Evolutionary conservation across 2,797 vertebrate species (phyloP).

Genomic region (Acanthornis magna): DNA sequence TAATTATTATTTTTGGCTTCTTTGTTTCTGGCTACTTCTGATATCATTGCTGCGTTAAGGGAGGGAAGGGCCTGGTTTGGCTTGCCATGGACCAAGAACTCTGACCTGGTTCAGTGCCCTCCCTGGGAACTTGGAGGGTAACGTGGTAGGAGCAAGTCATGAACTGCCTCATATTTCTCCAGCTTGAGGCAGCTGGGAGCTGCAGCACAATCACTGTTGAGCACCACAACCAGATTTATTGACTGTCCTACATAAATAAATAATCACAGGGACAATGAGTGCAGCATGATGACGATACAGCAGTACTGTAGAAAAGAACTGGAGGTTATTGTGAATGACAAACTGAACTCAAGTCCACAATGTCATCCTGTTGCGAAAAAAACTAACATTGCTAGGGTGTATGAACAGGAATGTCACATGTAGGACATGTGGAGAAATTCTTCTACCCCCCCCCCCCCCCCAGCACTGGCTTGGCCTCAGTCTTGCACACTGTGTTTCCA

Average conservation of each 20-base stretch:
- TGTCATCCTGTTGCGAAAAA: conserved; percentile 61
- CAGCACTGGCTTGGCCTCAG: background rate
- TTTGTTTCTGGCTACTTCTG: background rate
- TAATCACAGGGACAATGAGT: conserved; percentile 33
- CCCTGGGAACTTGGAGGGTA: conserved; percentile 6
- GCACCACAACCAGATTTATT: conserved; percentile 8
- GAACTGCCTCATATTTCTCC: background rate
- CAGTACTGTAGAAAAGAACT: conserved; percentile 4
- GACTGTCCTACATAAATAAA: conserved; percentile 36
- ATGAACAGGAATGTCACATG: conserved; percentile 30
- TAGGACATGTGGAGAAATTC: conserved; percentile 16
- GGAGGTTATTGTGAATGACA: conserved; percentile 39
- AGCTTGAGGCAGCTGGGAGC: background rate
- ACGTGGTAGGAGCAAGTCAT: background rate
- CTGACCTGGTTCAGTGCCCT: conserved; percentile 17
- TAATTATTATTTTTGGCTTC: background rate
- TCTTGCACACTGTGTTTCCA: background rate
- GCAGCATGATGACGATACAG: background rate
- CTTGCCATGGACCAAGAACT: background rate
- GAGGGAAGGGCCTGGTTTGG: background rate
- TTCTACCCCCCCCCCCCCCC: background rate
- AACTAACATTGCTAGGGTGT: conserved; percentile 43
- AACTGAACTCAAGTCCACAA: conserved; percentile 45
- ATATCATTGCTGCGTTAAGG: background rate
- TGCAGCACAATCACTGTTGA: background rate